A percentile compares a stretch with the other conserved stretches of the same genome.
These are phyloP conservation scores for Ips nitidus DNA, from an alignment of 1,140 invertebrate genomes.

Conservation along the genomic window DNA sequence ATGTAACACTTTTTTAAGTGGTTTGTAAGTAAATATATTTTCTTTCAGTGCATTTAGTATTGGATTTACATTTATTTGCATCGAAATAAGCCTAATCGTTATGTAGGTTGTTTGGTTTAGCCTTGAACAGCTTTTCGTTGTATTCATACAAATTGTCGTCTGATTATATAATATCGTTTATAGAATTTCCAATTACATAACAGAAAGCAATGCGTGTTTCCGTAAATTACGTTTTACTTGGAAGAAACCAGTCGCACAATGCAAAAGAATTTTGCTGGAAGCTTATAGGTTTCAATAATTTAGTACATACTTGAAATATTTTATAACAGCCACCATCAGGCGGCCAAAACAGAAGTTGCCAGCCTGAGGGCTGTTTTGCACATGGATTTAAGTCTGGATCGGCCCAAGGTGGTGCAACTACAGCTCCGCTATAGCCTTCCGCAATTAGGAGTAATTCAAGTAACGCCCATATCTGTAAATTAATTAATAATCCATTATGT, in stretches of 20 bases:
- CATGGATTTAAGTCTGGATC: slow-evolving; percentile 79
- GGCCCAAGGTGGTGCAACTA: slow-evolving; percentile 81
- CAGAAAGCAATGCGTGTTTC: too few relatives aligned
- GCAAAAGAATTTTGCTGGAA: too few relatives aligned
- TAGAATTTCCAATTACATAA: too few relatives aligned
- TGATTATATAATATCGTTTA: too few relatives aligned
- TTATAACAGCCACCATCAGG: slow-evolving; percentile 79
- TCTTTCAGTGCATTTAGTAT: neutral
- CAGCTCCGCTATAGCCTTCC: slow-evolving; percentile 55
- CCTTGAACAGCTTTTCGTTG: too few relatives aligned
- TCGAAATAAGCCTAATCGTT: too few relatives aligned
- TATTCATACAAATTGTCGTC: too few relatives aligned
- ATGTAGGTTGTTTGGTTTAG: too few relatives aligned
- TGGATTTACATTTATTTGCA: too few relatives aligned
- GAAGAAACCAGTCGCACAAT: too few relatives aligned
- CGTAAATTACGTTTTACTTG: too few relatives aligned
- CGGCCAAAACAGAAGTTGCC: slow-evolving; percentile 83
- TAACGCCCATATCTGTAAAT: slow-evolving; percentile 37
- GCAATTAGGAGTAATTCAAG: slow-evolving; percentile 24
- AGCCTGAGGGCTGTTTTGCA: slow-evolving; percentile 71
- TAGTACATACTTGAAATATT: slow-evolving; percentile 68
- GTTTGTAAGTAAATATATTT: neutral
- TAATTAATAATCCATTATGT: neutral
- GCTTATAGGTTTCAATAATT: neutral
- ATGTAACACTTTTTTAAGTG: too few relatives aligned